These are phyloP conservation scores for Chrysemys picta DNA, from an alignment of 2,113 vertebrate genomes.

Conservation along the genomic window DNA sequence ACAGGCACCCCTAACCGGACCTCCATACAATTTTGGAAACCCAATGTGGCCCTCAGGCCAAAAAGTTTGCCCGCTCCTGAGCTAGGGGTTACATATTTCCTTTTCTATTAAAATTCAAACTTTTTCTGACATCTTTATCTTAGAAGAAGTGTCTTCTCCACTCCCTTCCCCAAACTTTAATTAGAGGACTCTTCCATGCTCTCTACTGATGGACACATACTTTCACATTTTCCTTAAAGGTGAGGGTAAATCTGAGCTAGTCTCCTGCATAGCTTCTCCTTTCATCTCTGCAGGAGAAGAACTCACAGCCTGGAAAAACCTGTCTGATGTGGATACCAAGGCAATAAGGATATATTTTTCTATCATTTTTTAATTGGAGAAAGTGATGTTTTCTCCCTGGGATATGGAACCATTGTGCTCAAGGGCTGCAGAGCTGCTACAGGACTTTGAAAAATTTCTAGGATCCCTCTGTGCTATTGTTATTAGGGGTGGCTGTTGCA, in stretches of 20 bases:
- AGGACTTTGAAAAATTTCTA: not conserved
- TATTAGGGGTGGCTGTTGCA: not conserved
- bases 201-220: not conserved
- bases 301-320: not conserved
- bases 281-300: not conserved
- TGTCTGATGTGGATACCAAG: not conserved
- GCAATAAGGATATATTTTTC: not conserved
- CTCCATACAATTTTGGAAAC: no score
- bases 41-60: no score
- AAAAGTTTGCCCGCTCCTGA: no score
- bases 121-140: not conserved
- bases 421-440: not conserved
- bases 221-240: not conserved
- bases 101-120: not conserved
- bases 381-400: not conserved
- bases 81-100: not conserved
- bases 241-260: not conserved
- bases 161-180: not conserved
- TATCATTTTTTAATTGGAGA: not conserved
- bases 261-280: not conserved
- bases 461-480: not conserved
- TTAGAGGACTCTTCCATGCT: not conserved
- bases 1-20: no score
- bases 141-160: not conserved
- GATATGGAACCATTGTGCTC: not conserved